Base-by-base conservation (phyloP, 37 sponge, comb jelly and placozoan genomes). In the Diacarnus erythraeanus region DNA sequence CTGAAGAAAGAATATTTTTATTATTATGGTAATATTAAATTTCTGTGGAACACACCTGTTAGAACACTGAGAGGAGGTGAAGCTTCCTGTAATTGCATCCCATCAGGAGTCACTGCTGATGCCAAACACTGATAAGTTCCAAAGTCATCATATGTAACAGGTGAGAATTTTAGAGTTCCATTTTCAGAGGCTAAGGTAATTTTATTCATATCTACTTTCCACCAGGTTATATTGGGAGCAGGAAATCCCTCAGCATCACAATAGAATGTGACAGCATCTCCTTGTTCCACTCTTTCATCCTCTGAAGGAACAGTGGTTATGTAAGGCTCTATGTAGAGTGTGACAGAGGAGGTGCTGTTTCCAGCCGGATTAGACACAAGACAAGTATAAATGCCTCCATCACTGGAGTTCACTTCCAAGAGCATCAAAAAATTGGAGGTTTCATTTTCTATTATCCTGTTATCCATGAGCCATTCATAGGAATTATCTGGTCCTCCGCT, bases 351-450 rank as follows among this genome's bases (percentile, higher is more conserved):
- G 12, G 20, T 35, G 51, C 38, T 64, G 12, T 34, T 47, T 12
- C 94, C 94, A 47, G 89, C 94, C 41, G 74, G 75, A 75, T 93
- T 93, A 40, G 43, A 70, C 1, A 77, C 87, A 4, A 42, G 51
- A 68, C 94, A 93, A 1, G 35, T 78, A 64, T 93, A 89, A 8
- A 20, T 63, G 17, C 94, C 94, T 3, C 91, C 89, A 65, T 81
- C 75, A 26, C 2, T 1, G 35, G 63, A 59, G 38, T 59, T 38
- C 4, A 9, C 27, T 17, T 42, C 47, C 25, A 30, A 1, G 30
- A 74, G 34, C 27, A 21, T 15, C 29, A 54, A 18, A 35, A 51
- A 2, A 42, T 35, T 6, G 0, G 35, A n/a, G 20, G 57, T 40
- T 30, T 25, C 36, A 2, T 21, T 35, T 3, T 26, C 3, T 29